phyloP scores from a whole-genome alignment of 2,113 vertebrate species.

The Rostratula benghalensis region DNA sequence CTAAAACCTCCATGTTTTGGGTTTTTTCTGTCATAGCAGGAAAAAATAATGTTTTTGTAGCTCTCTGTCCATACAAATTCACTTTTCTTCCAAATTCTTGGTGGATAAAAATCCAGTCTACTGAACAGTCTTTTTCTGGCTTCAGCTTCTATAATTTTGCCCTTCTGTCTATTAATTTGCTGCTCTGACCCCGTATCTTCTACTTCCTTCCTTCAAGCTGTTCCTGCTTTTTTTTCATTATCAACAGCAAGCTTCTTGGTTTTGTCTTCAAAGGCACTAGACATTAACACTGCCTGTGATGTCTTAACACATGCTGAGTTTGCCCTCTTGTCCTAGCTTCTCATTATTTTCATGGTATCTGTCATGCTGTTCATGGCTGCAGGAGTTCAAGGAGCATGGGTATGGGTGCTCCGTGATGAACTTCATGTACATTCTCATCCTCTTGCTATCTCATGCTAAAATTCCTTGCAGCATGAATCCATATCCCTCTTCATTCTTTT shows the following conservation, averaged over 20 bases:
- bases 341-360: background rate
- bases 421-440: background rate
- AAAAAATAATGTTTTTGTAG: background rate
- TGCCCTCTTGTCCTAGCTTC: background rate
- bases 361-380: accelerated
- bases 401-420: background rate
- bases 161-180: background rate
- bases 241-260: background rate
- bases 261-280: background rate
- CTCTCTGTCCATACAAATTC: background rate
- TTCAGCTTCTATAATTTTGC: background rate
- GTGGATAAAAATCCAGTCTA: background rate
- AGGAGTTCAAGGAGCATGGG: background rate
- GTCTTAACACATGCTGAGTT: background rate
- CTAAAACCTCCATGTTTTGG: background rate
- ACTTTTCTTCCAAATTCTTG: background rate
- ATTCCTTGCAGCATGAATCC: background rate
- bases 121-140: background rate
- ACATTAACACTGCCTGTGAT: background rate
- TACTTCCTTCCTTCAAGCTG: background rate
- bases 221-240: background rate
- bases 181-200: background rate
- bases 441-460: background rate
- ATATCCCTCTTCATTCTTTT: background rate
- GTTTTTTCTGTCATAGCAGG: background rate